Percentiles rank a stretch among this genome's conserved stretches.
phyloP scores from a whole-genome alignment of 2,888 invertebrate species.

The Lasius fuliginosus region DNA sequence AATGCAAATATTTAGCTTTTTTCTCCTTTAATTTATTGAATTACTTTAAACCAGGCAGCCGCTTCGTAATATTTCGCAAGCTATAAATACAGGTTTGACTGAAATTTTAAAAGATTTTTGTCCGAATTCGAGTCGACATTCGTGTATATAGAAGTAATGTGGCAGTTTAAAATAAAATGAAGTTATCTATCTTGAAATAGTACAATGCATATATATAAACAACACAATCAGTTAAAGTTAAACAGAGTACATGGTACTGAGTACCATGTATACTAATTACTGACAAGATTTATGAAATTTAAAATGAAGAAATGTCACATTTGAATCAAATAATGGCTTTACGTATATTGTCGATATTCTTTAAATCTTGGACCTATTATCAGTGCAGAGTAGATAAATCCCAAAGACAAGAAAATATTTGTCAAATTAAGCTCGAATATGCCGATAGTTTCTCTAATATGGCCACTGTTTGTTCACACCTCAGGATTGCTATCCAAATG shows the following conservation, averaged over 20 bases:
- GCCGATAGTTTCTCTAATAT: neutral
- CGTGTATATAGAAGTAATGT: neutral
- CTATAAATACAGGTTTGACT: slow-evolving; percentile 1
- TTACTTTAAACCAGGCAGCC: slow-evolving; percentile 29
- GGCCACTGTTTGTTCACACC: neutral
- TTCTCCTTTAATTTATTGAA: slow-evolving; percentile 60
- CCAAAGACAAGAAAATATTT: neutral
- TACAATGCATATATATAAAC: neutral
- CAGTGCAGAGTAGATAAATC: neutral
- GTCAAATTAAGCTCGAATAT: neutral
- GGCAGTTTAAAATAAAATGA: neutral
- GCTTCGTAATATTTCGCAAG: slow-evolving; percentile 21
- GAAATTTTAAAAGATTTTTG: neutral
- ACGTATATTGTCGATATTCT: neutral
- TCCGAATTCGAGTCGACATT: neutral
- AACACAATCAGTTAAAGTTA: slow-evolving; percentile 11
- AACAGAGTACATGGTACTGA: neutral
- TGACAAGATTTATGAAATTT: neutral
- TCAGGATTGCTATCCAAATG: neutral
- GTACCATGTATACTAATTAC: neutral
- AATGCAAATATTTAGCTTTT: slow-evolving; percentile 56
- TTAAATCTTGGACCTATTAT: neutral
- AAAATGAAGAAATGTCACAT: neutral
- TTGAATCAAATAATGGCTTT: neutral
- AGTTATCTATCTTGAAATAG: neutral